Percentiles rank a stretch among this genome's conserved stretches.
phyloP scores from a whole-genome alignment of 1,140 invertebrate species.

The Lepidurus apus region DNA sequence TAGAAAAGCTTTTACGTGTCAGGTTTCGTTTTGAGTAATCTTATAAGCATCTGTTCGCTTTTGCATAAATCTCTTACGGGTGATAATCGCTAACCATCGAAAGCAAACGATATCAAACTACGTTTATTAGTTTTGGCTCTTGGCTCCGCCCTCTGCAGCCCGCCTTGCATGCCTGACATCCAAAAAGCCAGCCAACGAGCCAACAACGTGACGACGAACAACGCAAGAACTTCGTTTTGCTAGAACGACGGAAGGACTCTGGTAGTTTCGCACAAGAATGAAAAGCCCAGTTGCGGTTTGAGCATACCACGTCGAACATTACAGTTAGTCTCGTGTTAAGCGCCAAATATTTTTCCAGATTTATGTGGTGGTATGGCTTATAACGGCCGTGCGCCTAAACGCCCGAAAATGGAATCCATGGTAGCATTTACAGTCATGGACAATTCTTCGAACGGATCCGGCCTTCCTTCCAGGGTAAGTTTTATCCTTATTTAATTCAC shows the following conservation, averaged over 20 bases:
- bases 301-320: not conserved
- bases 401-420: slow-evolving; percentile 1
- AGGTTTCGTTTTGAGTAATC: too few species aligned
- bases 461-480: slow-evolving; percentile 1
- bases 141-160: slow-evolving; percentile 1
- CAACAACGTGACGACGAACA: not conserved
- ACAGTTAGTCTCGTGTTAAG: not conserved
- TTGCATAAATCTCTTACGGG: too few species aligned
- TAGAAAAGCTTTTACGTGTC: too few species aligned
- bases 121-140: not conserved
- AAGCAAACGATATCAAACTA: too few species aligned
- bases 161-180: not conserved
- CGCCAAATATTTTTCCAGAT: not conserved
- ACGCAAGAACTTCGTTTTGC: slow-evolving; percentile 18
- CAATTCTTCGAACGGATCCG: not conserved
- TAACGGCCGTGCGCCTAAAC: slow-evolving; percentile 16
- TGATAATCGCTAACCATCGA: too few species aligned
- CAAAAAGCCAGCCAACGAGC: not conserved
- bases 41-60: too few species aligned
- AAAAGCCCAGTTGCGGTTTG: not conserved
- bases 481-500: not conserved
- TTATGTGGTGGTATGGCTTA: slow-evolving; percentile 10
- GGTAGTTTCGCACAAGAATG: not conserved
- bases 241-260: not conserved
- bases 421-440: not conserved